Percentiles rank a stretch among this genome's conserved stretches.
Conservation (phyloP, 2,888 invertebrate genomes). For the Hypena proboscidalis region DNA sequence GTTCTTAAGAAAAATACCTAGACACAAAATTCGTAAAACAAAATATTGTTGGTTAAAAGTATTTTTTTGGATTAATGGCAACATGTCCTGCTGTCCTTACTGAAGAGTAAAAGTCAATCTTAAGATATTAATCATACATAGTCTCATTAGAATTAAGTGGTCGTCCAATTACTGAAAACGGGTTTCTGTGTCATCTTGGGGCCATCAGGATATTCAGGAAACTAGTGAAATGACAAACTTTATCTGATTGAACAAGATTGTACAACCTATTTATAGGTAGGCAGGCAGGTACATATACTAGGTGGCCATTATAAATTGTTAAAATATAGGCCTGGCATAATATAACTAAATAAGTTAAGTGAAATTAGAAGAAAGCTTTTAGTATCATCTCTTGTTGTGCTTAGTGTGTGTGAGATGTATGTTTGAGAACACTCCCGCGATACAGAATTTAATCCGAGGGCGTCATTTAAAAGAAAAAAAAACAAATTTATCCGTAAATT, state of each 20-base stretch:
- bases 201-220: neutral
- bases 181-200: slow-evolving; percentile 10
- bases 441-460: too few species aligned
- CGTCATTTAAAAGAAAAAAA: too few species aligned
- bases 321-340: too few species aligned
- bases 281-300: neutral
- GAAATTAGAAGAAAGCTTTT: too few species aligned
- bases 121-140: slow-evolving; percentile 5
- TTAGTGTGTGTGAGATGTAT: too few species aligned
- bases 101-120: slow-evolving; percentile 12
- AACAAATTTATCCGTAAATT: too few species aligned
- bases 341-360: too few species aligned
- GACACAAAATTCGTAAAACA: neutral
- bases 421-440: too few species aligned
- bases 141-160: slow-evolving; percentile 2
- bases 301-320: too few species aligned
- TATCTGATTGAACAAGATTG: neutral
- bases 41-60: neutral
- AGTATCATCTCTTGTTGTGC: too few species aligned
- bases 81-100: too few species aligned
- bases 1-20: neutral
- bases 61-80: too few species aligned
- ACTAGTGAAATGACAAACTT: slow-evolving; percentile 4
- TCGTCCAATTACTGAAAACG: slow-evolving; percentile 9
- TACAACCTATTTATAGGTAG: neutral